Percentiles rank a stretch among this genome's conserved stretches.
Evolutionary conservation across 2,797 vertebrate species (phyloP).

Genomic region (Danio kyathit): DNA sequence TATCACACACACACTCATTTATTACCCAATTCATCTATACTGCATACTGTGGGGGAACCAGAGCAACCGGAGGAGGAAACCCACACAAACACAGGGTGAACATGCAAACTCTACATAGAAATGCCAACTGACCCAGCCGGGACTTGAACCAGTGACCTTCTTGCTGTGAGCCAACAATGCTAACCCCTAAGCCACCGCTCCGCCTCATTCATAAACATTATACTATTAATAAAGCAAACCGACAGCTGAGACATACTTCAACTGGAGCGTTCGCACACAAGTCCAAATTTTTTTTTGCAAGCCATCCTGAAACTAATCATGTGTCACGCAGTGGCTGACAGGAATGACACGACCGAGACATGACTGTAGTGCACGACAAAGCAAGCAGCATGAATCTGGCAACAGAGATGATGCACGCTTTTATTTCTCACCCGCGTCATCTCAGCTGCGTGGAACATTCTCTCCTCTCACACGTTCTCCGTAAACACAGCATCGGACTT

Average conservation of each 20-base stretch:
- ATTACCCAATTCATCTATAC: no score
- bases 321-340: constrained; percentile 22
- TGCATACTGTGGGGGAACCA: no score
- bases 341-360: constrained; percentile 7
- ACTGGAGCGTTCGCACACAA: background rate
- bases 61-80: no score
- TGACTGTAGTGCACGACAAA: constrained; percentile 4
- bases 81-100: no score
- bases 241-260: background rate
- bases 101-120: no score
- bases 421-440: constrained; percentile 31
- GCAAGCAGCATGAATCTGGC: constrained; percentile 27
- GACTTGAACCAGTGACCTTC: no score
- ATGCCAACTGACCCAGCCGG: no score
- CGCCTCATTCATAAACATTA: background rate
- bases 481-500: constrained; percentile 18
- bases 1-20: no score
- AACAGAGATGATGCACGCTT: constrained; percentile 21
- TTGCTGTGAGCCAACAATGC: no score
- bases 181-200: no score
- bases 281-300: background rate
- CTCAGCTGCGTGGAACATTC: constrained; percentile 26
- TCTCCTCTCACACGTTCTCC: constrained; percentile 9
- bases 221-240: background rate
- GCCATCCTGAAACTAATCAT: constrained; percentile 13